Evolutionary conservation across 2,113 vertebrate genomes (phyloP), one percentile per base, ranked within the genome.

Genomic region (Zosterops hypoxanthus): DNA sequence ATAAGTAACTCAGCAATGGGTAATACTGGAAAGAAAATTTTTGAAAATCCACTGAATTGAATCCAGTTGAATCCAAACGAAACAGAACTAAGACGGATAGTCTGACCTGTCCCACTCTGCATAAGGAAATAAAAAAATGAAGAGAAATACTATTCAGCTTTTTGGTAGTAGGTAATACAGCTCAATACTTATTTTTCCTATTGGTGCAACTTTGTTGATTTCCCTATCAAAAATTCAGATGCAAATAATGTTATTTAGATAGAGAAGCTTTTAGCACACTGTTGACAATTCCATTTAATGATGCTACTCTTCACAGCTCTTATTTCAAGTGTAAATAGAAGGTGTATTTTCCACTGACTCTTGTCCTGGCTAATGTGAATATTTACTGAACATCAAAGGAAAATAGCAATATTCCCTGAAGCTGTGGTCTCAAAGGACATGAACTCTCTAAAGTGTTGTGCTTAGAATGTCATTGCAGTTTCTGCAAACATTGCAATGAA

Each of bases 361-460:
- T 64, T 89, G 36, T 56, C 50, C 36, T 24, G 8, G 46, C 65
- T 91, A 60, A 59, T 46, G 41, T 39, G 69, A 75, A 56, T 91
- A 61, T 92, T 88, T 84, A 83, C 36, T 61, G 53, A 95, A 34
- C 39, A 81, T 79, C 77, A 95, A 87, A 92, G 53, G 69, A 78
- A 86, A 88, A 91, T 16, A 91, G 26, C 14, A 68, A 46, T 36
- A 18, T 71, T 89, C 60, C 89, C 83, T 10, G 13, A 91, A 83
- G 81, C n/a, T 82, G 42, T 28, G 18, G 69, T 85, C 84, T 86
- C 73, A 72, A 92, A 92, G 66, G 65, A 88, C 49, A 49, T 36
- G 69, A 93, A 88, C 47, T 81, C n/a, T 79, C 84, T 86, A 68
- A 86, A 90, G 12, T 65, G 63, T 80, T 63, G 31, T 55, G 56